Percentiles rank a stretch among this genome's conserved stretches.
phyloP scores from a whole-genome alignment of 2,113 vertebrate genomes.

The Silurus asotus region DNA sequence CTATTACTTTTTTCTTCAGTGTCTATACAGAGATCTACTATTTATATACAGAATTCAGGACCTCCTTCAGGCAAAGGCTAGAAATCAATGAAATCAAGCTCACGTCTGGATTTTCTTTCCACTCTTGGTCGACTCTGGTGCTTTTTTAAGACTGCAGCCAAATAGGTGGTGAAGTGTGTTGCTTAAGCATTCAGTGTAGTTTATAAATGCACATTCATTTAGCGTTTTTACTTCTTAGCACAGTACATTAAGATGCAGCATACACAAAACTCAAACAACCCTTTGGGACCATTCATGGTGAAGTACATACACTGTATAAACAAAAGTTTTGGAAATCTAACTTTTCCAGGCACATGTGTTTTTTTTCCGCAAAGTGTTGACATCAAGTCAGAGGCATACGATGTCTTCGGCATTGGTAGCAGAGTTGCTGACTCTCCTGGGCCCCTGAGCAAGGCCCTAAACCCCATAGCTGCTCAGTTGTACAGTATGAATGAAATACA shows the following conservation, averaged over 20 bases:
- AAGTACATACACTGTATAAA: no score
- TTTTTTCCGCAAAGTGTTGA: no score
- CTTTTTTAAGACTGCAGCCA: neutral
- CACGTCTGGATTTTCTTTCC: neutral
- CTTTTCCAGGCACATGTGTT: no score
- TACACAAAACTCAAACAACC: neutral
- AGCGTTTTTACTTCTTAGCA: constrained; percentile 2
- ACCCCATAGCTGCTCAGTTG: no score
- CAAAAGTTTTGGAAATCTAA: no score
- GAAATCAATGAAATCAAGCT: neutral
- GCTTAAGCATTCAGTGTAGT: neutral
- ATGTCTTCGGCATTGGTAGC: no score
- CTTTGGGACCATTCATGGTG: no score
- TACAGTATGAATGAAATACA: no score
- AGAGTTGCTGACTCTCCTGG: no score
- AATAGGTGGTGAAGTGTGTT: constrained; percentile 7
- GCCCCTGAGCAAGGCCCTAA: no score
- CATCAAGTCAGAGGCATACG: no score
- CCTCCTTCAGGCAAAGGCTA: neutral
- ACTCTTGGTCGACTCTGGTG: constrained; percentile 7
- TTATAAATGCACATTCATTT: constrained; percentile 20
- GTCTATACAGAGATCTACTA: neutral
- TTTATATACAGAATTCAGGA: neutral
- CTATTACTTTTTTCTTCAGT: neutral
- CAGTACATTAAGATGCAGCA: neutral